phyloP scores from a whole-genome alignment of 1,140 invertebrate genomes.

The Globodera ellingtonae region DNA sequence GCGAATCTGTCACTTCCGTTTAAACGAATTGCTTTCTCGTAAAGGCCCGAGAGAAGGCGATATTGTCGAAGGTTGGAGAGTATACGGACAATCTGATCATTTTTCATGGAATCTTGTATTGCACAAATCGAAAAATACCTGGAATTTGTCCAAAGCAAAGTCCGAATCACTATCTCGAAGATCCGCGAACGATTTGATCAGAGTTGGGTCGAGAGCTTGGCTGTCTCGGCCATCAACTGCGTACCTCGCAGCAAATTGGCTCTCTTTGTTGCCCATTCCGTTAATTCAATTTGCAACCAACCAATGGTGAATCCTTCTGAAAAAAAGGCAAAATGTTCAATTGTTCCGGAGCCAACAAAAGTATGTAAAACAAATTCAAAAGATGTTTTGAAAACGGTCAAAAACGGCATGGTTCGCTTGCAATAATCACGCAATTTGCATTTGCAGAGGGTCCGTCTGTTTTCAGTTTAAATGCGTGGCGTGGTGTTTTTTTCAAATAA shows the following conservation, averaged over 20 bases:
- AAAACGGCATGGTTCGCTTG: no score
- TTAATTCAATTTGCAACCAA: not conserved
- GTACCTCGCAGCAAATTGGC: conserved; percentile 2
- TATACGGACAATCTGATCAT: conserved; percentile 25
- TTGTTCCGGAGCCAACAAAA: no score
- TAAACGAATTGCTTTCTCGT: conserved; percentile 39
- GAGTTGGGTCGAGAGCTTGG: conserved; percentile 16
- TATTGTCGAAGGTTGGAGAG: conserved; percentile 52
- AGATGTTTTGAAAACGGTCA: no score
- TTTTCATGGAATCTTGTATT: not conserved
- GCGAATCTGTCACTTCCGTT: conserved; percentile 25
- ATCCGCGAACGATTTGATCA: conserved; percentile 25
- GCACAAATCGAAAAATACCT: conserved; percentile 20
- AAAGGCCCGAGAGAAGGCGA: conserved; percentile 33
- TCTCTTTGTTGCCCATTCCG: conserved; percentile 22
- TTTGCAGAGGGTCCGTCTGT: no score
- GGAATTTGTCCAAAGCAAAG: conserved; percentile 21
- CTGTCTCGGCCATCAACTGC: not conserved
- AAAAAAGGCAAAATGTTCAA: no score
- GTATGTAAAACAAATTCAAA: no score
- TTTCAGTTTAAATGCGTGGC: no score
- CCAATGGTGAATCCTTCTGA: no score
- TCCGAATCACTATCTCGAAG: conserved; percentile 5
- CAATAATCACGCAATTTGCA: no score
- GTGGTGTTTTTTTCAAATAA: no score